Conservation (phyloP, 2,888 invertebrate genomes). For the Physocephala rufipes region DNA sequence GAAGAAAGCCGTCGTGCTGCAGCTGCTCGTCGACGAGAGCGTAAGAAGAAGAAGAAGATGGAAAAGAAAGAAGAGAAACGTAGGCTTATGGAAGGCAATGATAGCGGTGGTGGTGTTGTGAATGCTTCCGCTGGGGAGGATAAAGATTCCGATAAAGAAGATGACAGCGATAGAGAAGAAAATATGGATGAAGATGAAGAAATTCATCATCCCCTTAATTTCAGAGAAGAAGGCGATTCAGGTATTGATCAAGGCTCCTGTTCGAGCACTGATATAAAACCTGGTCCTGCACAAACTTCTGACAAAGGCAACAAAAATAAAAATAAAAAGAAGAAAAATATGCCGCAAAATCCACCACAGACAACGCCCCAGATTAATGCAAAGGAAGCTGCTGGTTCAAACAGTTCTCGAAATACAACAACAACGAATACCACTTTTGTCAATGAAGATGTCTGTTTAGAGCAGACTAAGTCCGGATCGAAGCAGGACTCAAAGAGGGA, state of each 20-base stretch:
- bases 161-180: constrained; percentile 49
- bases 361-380: constrained; percentile 16
- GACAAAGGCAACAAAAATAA: constrained; percentile 50
- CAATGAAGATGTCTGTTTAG: constrained; percentile 13
- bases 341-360: constrained; percentile 35
- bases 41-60: constrained; percentile 95
- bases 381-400: constrained; percentile 5
- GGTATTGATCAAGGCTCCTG: constrained; percentile 92
- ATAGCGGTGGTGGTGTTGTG: constrained; percentile 55
- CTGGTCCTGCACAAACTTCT: constrained; percentile 64
- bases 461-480: constrained; percentile 26
- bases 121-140: constrained; percentile 66
- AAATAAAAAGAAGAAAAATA: constrained; percentile 52
- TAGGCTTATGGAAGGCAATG: constrained; percentile 79
- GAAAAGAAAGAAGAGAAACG: constrained; percentile 92
- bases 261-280: constrained; percentile 84
- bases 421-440: constrained; percentile 24
- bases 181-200: constrained; percentile 63
- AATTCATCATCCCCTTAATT: constrained; percentile 61
- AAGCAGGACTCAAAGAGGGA: constrained; percentile 40
- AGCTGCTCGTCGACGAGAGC: constrained; percentile 88
- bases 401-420: constrained; percentile 25
- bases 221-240: constrained; percentile 87
- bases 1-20: constrained; percentile 92
- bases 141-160: constrained; percentile 72